Percentiles rank a stretch among this genome's conserved stretches.
phyloP scores from a whole-genome alignment of 2,888 invertebrate species.

The Metallyticus violacea region DNA sequence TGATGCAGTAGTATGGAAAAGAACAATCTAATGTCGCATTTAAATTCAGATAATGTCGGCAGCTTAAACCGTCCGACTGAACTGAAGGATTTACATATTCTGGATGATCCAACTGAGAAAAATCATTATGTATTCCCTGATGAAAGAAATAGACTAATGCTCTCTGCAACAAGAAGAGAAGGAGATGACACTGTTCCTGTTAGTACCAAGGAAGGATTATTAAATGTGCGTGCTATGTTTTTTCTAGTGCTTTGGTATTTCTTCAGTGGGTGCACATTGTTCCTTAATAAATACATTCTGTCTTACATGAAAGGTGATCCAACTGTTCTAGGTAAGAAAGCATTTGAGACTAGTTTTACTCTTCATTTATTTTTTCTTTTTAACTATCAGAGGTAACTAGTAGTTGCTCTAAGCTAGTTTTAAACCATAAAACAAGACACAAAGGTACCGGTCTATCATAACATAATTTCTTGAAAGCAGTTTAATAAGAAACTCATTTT shows the following conservation, averaged over 20 bases:
- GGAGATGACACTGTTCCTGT: neutral
- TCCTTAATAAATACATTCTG: slow-evolving; percentile 74
- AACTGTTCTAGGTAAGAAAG: slow-evolving; percentile 65
- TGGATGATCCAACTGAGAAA: neutral
- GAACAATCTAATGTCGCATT: neutral
- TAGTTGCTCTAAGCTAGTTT: too few relatives aligned
- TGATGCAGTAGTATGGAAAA: neutral
- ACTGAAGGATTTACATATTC: neutral
- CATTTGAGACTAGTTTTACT: too few relatives aligned
- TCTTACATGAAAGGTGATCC: slow-evolving; percentile 70
- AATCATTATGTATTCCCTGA: neutral
- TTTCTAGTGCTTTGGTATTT: slow-evolving; percentile 70
- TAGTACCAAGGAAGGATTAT: slow-evolving; percentile 51
- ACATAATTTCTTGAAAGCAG: too few relatives aligned
- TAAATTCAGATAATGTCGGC: neutral
- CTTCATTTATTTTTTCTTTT: too few relatives aligned
- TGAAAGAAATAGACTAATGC: slow-evolving; percentile 9
- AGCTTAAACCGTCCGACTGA: neutral
- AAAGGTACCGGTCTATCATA: too few relatives aligned
- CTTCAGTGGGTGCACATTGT: slow-evolving; percentile 73
- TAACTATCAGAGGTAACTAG: too few relatives aligned
- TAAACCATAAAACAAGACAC: too few relatives aligned
- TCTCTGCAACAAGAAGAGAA: neutral
- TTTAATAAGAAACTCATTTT: too few relatives aligned
- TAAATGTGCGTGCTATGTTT: slow-evolving; percentile 57